Conservation (phyloP, 2,888 invertebrate genomes). For the Drosophila ustulata region DNA sequence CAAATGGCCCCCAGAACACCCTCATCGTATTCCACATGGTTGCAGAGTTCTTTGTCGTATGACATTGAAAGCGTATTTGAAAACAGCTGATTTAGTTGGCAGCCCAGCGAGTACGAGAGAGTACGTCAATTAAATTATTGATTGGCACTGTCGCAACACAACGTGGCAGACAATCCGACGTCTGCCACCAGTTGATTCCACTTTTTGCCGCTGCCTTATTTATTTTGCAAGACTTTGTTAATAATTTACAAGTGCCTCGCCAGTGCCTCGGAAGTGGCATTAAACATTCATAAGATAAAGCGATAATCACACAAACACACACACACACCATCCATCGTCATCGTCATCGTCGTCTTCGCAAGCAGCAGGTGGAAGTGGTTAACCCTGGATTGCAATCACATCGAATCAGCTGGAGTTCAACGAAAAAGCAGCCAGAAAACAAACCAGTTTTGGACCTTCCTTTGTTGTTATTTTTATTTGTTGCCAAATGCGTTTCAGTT, state of each 20-base stretch:
- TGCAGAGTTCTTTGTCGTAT: constrained; percentile 3
- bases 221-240: constrained; percentile 29
- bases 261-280: constrained; percentile 40
- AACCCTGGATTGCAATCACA: constrained; percentile 47
- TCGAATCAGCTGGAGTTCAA: constrained; percentile 29
- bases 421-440: constrained; percentile 14
- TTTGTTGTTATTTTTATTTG: constrained; percentile 15
- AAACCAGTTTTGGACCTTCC: constrained; percentile 28
- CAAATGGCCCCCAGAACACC: constrained; percentile 12
- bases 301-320: constrained; percentile 13
- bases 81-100: constrained; percentile 67
- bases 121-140: constrained; percentile 70
- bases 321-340: neutral
- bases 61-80: constrained; percentile 33
- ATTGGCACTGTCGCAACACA: constrained; percentile 37
- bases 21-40: neutral
- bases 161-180: constrained; percentile 65
- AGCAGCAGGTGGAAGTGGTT: constrained; percentile 51
- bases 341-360: too few species aligned
- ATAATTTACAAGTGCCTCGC: constrained; percentile 36
- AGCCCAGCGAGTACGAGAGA: constrained; percentile 5
- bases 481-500: constrained; percentile 4
- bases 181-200: constrained; percentile 70
- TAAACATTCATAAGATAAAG: constrained; percentile 31
- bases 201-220: constrained; percentile 4